Percentiles rank a stretch among this genome's conserved stretches.
Evolutionary conservation across 2,797 vertebrate genomes (phyloP).

Genomic region (Cheirogaleus major): DNA sequence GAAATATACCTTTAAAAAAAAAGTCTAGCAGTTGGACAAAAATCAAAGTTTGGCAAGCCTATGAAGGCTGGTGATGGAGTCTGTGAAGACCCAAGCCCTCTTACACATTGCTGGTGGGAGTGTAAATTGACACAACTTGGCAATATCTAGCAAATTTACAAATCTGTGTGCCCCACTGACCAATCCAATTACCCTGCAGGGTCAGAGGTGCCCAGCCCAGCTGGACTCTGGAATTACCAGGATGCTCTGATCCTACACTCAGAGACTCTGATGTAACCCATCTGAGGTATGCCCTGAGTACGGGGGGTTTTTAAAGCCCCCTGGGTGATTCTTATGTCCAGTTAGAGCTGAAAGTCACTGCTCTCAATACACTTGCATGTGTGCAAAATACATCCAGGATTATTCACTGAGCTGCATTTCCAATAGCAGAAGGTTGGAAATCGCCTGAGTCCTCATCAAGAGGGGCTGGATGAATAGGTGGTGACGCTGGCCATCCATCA

Average conservation of each 20-base stretch:
- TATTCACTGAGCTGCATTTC: background rate
- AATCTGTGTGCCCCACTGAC: background rate
- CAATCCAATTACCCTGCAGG: background rate
- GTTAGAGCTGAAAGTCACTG: background rate
- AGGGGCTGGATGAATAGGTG: background rate
- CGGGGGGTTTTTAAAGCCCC: background rate
- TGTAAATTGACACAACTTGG: background rate
- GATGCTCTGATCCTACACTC: background rate
- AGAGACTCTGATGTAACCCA: too few species aligned
- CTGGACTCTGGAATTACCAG: background rate
- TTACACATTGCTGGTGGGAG: fast-evolving
- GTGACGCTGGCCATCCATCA: background rate
- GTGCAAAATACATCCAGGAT: background rate
- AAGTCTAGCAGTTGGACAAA: background rate
- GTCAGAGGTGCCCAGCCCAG: background rate
- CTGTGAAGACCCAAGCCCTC: background rate
- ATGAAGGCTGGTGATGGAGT: background rate
- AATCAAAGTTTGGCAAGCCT: background rate
- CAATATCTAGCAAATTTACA: background rate
- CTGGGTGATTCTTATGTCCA: background rate
- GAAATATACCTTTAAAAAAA: background rate
- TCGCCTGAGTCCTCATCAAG: background rate
- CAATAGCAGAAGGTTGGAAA: background rate
- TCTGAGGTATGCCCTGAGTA: background rate
- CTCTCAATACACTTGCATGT: fast-evolving